These are phyloP conservation scores for Beroe forskalii DNA, from an alignment of 37 sponge, comb jelly and placozoan genomes.

Conservation along the genomic window DNA sequence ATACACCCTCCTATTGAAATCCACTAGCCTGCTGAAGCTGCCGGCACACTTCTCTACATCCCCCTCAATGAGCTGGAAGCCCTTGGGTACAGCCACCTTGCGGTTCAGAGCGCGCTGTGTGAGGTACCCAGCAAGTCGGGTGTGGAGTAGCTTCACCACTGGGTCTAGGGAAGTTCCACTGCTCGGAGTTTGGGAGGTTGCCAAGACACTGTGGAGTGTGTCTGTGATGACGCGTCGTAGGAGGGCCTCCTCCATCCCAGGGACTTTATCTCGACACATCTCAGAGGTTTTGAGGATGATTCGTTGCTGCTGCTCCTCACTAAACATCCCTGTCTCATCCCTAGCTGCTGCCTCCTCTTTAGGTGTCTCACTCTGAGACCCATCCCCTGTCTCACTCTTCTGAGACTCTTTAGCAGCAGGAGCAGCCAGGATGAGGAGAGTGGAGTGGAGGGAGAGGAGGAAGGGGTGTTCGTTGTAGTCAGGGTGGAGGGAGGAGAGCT, in stretches of 20 bases:
- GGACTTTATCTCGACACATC: neutral
- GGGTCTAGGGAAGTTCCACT: neutral
- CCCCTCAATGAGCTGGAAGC: neutral
- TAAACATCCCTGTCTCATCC: neutral
- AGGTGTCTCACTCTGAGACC: neutral
- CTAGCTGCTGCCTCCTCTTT: neutral
- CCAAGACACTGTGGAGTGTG: neutral
- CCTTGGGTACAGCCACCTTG: constrained; percentile 25
- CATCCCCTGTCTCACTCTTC: neutral
- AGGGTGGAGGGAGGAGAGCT: constrained; percentile 45
- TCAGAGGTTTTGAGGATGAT: constrained; percentile 11
- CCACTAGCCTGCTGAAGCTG: neutral
- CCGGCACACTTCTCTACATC: constrained; percentile 12
- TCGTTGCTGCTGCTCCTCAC: neutral
- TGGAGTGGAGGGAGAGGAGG: constrained; percentile 55
- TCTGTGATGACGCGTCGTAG: neutral
- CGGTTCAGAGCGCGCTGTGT: constrained; percentile 35
- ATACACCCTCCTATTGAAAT: constrained; percentile 47
- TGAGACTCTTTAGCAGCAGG: neutral
- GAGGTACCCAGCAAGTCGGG: constrained; percentile 39
- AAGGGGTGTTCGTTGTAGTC: constrained; percentile 26
- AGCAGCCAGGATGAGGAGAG: constrained; percentile 45
- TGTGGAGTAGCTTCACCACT: neutral
- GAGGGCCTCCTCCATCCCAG: neutral
- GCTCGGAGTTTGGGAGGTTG: neutral